Evolutionary conservation across 2,888 invertebrate species (phyloP).

Genomic region (Eledona agricola): DNA sequence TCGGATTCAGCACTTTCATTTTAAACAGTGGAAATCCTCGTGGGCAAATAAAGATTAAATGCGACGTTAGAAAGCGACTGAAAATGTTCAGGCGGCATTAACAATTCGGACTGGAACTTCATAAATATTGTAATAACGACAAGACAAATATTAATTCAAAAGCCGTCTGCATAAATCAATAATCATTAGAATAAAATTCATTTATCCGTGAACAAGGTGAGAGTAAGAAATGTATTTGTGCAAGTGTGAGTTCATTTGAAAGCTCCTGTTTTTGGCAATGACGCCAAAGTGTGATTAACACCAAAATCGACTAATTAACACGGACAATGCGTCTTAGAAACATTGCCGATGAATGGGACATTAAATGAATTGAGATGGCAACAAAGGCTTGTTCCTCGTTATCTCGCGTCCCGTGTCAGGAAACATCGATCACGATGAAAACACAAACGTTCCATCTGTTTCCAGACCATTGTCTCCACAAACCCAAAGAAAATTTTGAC

Average conservation of each 20-base stretch:
- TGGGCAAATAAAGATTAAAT: slow-evolving; percentile 9
- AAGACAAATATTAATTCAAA: too few species aligned
- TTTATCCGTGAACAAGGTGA: too few species aligned
- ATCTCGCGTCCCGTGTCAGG: slow-evolving; percentile 26
- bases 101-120: too few species aligned
- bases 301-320: slow-evolving; percentile 7
- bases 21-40: too few species aligned
- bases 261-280: too few species aligned
- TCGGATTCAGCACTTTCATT: slow-evolving; percentile 1
- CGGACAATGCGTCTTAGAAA: slow-evolving; percentile 14
- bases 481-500: slow-evolving; percentile 10
- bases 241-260: too few species aligned
- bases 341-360: slow-evolving; percentile 16
- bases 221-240: too few species aligned
- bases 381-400: slow-evolving; percentile 28
- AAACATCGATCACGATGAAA: slow-evolving; percentile 30
- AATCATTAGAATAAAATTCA: too few species aligned
- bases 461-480: slow-evolving; percentile 9
- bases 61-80: neutral
- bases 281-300: slow-evolving; percentile 1
- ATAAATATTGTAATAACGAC: too few species aligned
- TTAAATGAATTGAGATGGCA: slow-evolving; percentile 24
- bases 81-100: too few species aligned
- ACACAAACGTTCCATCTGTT: slow-evolving; percentile 15
- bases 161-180: too few species aligned